Percentiles rank a stretch among this genome's conserved stretches.
Conservation (phyloP, 2,888 invertebrate genomes). For the Acleris laterana region DNA sequence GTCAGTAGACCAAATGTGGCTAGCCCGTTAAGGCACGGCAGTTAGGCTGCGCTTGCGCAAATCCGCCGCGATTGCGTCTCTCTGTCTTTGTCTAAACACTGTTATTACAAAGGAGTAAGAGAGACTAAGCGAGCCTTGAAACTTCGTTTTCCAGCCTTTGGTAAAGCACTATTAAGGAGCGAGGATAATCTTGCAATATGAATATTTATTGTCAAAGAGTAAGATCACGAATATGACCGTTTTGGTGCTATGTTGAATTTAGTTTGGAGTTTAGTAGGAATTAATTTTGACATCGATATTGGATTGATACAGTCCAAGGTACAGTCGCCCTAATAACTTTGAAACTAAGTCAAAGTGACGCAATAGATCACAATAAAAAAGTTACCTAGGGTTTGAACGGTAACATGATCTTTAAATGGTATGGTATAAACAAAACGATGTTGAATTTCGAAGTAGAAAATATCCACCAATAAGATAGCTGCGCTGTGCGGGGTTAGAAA, state of each 20-base stretch:
- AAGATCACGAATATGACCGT: constrained; percentile 17
- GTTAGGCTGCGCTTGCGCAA: constrained; percentile 31
- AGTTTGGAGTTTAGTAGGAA: neutral
- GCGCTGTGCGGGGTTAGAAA: too few species aligned
- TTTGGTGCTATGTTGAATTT: constrained; percentile 3
- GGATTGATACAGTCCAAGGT: neutral
- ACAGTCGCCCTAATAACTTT: neutral
- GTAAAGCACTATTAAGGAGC: constrained; percentile 20
- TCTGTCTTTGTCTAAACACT: neutral
- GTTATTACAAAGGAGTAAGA: neutral
- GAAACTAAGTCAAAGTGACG: neutral
- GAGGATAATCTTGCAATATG: constrained; percentile 20
- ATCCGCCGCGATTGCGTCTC: constrained; percentile 15
- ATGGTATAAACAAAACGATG: too few species aligned
- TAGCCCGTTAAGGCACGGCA: constrained; percentile 29
- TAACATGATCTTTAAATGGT: too few species aligned
- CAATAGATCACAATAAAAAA: too few species aligned
- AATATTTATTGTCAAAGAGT: constrained; percentile 11
- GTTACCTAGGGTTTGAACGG: too few species aligned
- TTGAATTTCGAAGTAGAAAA: too few species aligned
- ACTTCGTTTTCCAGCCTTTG: neutral
- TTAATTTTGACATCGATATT: neutral
- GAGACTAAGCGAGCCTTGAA: neutral
- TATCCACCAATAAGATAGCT: too few species aligned
- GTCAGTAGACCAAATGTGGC: constrained; percentile 19